Evolutionary conservation across 2,888 invertebrate species (phyloP).

Genomic region (Synanthedon vespiformis): DNA sequence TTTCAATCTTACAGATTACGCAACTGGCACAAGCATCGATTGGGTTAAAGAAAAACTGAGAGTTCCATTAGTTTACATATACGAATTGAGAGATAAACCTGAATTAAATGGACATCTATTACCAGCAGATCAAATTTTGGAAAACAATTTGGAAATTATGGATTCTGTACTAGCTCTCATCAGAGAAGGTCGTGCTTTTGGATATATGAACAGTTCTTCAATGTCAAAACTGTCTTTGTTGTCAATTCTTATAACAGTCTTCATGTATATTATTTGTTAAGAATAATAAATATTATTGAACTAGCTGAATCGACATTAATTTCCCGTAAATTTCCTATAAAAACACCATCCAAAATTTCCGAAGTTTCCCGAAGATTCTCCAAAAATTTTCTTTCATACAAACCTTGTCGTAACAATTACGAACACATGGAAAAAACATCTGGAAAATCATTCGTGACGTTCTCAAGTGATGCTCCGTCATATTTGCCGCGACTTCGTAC

Average conservation of each 20-base stretch:
- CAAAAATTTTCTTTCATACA: too few species aligned
- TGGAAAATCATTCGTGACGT: too few species aligned
- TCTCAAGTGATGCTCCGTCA: too few species aligned
- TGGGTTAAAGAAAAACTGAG: slow-evolving; percentile 41
- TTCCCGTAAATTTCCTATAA: too few species aligned
- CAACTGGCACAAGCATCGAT: slow-evolving; percentile 34
- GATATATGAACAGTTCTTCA: slow-evolving; percentile 15
- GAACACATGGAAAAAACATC: too few species aligned
- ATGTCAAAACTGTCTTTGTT: not conserved
- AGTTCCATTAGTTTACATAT: slow-evolving; percentile 40
- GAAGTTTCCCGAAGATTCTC: too few species aligned
- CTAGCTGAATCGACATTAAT: too few species aligned
- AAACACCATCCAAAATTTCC: too few species aligned
- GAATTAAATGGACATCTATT: slow-evolving; percentile 67
- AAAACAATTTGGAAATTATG: slow-evolving; percentile 61
- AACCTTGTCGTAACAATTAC: too few species aligned
- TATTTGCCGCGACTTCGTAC: too few species aligned
- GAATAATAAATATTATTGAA: not conserved
- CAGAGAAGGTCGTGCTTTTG: slow-evolving; percentile 30
- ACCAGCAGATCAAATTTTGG: slow-evolving; percentile 69
- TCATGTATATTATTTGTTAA: not conserved
- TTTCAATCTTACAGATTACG: slow-evolving; percentile 15
- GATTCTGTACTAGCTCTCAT: slow-evolving; percentile 54
- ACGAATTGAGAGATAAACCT: slow-evolving; percentile 70
- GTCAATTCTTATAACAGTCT: not conserved